Evolutionary conservation across 2,888 invertebrate genomes (phyloP), one percentile per base, ranked within the genome.

Genomic region (Dolichomitus sp.): DNA sequence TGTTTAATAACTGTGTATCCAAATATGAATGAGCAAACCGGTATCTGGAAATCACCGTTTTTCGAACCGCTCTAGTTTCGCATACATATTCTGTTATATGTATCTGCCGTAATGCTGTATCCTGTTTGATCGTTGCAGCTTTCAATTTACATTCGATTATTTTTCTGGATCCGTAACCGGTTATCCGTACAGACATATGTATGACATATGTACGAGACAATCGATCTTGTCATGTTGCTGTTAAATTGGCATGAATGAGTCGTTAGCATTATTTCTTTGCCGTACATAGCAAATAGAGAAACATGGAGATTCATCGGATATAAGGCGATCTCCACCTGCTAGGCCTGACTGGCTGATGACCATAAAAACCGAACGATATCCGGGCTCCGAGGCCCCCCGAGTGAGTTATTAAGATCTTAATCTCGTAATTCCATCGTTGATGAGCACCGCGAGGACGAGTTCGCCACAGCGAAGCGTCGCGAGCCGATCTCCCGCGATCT

Each of bases 401-500:
- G 87, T 89, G 86, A 89, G 90, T 90, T 89, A 89, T 90, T 90
- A 90, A 90, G 90, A 90, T 90, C 84, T 84, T 87, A 87, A 90
- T 90, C 90, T 88, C 76, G 80, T 84, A 74, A 76, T 79, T 73
- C 74, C 72, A 80, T 84, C 80, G 84, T 79, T 86, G 87, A 89
- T 89, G 87, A 87, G 86, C 79, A 81, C 86, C 72, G 59, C 79
- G 79, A 66, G 76, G 79, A 79, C 79, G 83, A 83, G 70, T 66
- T 76, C 40, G 72, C 75, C 59, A 59, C 30, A 75, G 63, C 70
- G 63, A 12, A 40, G 4, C 69, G 40, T 30, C 63, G 27, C 63
- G 45, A 65, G 45, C 68, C 72, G 79, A 66, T 76, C 81, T 66
- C 66, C 37, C 27, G 52, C 63, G 76, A 77, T 77, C 70, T 72